Conservation (phyloP, 2,797 vertebrate species). For the Pantherophis alleghaniensis region DNA sequence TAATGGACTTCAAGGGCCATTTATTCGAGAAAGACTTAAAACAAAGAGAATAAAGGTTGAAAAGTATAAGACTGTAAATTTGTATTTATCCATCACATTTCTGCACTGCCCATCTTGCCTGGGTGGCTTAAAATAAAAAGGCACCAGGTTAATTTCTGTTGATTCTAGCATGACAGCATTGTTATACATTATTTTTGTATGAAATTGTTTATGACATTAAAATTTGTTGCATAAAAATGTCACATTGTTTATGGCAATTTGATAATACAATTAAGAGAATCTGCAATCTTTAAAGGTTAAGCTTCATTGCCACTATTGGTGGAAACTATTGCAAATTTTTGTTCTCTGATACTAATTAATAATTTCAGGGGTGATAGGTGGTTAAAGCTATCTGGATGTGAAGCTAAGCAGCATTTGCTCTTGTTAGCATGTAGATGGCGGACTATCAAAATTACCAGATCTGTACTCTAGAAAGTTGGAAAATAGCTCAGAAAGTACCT, state of each 20-base stretch:
- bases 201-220: conserved; percentile 45
- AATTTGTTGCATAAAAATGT: conserved; percentile 45
- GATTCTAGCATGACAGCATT: conserved; percentile 39
- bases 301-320: conserved; percentile 33
- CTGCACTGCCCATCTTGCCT: not conserved
- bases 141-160: conserved; percentile 23
- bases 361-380: not conserved
- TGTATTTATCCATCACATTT: not conserved
- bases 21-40: conserved; percentile 52
- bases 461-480: not conserved
- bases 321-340: conserved; percentile 37
- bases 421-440: not conserved
- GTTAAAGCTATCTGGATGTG: not conserved
- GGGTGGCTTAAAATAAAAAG: not conserved
- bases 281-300: conserved; percentile 55
- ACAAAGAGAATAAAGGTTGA: conserved; percentile 43
- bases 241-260: conserved; percentile 44
- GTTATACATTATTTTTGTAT: conserved; percentile 46
- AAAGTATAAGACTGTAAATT: conserved; percentile 32
- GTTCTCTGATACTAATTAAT: not conserved
- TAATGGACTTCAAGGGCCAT: conserved; percentile 54
- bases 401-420: not conserved
- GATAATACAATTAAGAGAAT: conserved; percentile 39
- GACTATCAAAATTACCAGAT: not conserved
- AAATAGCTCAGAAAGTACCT: not conserved